phyloP scores from a whole-genome alignment of 2,797 vertebrate species.

The Eulemur coronatus region DNA sequence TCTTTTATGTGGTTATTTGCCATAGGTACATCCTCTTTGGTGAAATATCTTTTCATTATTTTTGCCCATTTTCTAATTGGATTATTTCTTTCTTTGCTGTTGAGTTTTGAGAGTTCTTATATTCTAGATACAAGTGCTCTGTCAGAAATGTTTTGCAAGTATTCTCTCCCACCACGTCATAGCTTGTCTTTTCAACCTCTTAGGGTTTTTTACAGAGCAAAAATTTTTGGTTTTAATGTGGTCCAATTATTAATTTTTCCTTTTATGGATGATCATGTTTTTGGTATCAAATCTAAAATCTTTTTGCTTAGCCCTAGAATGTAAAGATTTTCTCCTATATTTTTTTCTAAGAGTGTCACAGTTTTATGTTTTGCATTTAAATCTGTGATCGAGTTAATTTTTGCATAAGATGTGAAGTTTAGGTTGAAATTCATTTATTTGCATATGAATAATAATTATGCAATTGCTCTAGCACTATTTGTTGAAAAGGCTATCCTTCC shows the following conservation, averaged over 20 bases:
- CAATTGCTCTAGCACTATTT: not conserved
- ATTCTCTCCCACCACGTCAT: not conserved
- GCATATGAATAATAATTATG: not conserved
- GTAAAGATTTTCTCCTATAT: not conserved
- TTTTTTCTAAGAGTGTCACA: constrained; percentile 8
- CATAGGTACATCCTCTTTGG: not conserved
- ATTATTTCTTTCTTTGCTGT: not conserved
- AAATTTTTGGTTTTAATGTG: not conserved
- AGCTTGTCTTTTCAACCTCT: not conserved
- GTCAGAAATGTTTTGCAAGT: not conserved
- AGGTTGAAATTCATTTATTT: not conserved
- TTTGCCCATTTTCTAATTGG: not conserved
- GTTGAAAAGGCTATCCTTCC: not conserved
- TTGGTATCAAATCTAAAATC: constrained; percentile 17
- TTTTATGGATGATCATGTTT: not conserved
- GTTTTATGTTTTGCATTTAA: constrained; percentile 1
- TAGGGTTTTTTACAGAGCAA: not conserved
- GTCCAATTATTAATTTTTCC: not conserved
- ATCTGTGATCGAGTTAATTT: not conserved
- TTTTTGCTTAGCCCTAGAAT: not conserved
- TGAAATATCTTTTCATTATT: not conserved
- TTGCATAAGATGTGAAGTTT: not conserved
- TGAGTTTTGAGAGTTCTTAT: constrained; percentile 6
- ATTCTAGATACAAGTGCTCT: not conserved
- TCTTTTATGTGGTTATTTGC: not conserved